These are phyloP conservation scores for Notolepis coatsorum DNA, from an alignment of 2,797 vertebrate species.

Conservation along the genomic window DNA sequence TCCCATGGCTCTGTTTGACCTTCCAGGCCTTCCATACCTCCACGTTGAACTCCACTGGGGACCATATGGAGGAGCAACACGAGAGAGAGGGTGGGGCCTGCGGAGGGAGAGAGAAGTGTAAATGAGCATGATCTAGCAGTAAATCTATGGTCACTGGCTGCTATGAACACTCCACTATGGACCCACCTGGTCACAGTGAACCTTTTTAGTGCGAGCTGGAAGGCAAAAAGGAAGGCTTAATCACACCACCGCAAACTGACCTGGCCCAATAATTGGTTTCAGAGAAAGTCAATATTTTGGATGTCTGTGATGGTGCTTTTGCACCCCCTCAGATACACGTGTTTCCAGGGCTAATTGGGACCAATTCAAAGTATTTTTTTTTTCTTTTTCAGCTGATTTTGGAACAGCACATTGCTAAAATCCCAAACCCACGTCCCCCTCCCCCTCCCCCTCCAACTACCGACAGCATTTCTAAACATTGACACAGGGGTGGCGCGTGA, in stretches of 20 bases:
- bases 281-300: conserved; percentile 53
- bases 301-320: conserved; percentile 22
- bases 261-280: conserved; percentile 26
- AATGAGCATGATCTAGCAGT: conserved; percentile 9
- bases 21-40: conserved; percentile 13
- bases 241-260: conserved; percentile 18
- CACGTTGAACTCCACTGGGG: conserved; percentile 27
- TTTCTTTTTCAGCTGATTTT: conserved; percentile 49
- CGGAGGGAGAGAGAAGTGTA: not conserved
- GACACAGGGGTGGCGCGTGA: conserved; percentile 59
- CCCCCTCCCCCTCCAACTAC: conserved; percentile 38
- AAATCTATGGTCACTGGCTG: conserved; percentile 17
- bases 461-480: conserved; percentile 53
- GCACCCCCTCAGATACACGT: conserved; percentile 33
- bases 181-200: not conserved
- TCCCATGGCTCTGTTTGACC: conserved; percentile 41
- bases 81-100: not conserved
- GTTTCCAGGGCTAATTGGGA: conserved; percentile 54
- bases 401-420: conserved; percentile 53
- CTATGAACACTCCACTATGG: conserved; percentile 1
- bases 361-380: conserved; percentile 32
- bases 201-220: conserved; percentile 30
- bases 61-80: not conserved
- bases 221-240: conserved; percentile 11
- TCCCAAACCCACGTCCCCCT: conserved; percentile 42